Evolutionary conservation across 2,888 invertebrate species (phyloP).

Genomic region (Ophonus ardosiacus): DNA sequence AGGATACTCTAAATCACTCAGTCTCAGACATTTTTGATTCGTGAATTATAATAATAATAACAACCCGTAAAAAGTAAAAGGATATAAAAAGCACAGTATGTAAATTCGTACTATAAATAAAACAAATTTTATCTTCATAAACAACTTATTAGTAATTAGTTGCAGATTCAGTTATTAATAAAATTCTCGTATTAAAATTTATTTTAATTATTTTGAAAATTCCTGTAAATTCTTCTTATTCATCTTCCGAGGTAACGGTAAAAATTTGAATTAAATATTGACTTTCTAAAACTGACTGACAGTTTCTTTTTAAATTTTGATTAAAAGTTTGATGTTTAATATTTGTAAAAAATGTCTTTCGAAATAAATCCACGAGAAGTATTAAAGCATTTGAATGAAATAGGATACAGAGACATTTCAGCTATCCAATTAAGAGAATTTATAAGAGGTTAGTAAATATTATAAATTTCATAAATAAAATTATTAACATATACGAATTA

Average conservation of each 20-base stretch:
- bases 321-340: neutral
- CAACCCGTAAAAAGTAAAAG: too few species aligned
- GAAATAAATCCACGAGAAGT: conserved; percentile 85
- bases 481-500: conserved; percentile 69
- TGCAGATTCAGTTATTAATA: too few species aligned
- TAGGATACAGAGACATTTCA: conserved; percentile 87
- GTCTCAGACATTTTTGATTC: too few species aligned
- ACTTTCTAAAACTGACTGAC: neutral
- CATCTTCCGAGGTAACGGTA: neutral
- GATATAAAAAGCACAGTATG: too few species aligned
- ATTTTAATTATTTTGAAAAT: too few species aligned
- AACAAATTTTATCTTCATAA: too few species aligned
- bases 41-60: too few species aligned
- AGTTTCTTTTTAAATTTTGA: conserved; percentile 5
- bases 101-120: too few species aligned
- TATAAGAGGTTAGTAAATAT: conserved; percentile 82
- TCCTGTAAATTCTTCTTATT: too few species aligned
- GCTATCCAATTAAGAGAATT: conserved; percentile 87
- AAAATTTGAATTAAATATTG: conserved; percentile 41
- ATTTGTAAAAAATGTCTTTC: conserved; percentile 69
- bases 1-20: too few species aligned
- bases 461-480: conserved; percentile 50
- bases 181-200: too few species aligned
- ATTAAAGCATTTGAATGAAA: conserved; percentile 84
- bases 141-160: too few species aligned